phyloP scores from a whole-genome alignment of 1,140 invertebrate genomes.

The Sycobia sp. region DNA sequence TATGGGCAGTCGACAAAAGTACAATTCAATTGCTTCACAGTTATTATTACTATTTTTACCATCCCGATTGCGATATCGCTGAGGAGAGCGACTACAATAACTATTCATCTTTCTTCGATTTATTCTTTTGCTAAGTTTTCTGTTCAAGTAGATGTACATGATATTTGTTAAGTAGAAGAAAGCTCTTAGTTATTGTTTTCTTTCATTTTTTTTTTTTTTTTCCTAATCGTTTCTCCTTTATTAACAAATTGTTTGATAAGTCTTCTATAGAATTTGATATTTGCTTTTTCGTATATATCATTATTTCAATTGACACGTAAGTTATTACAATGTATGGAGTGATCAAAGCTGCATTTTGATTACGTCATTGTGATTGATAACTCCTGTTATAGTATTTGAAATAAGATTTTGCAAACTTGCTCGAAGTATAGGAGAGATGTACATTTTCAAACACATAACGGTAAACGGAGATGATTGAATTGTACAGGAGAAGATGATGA shows the following conservation, averaged over 20 bases:
- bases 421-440: conserved; percentile 1
- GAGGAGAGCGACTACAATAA: too few species aligned
- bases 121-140: conserved; percentile 28
- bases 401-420: conserved; percentile 8
- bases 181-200: conserved; percentile 23
- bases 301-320: conserved; percentile 21
- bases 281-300: conserved; percentile 10
- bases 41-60: too few species aligned
- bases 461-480: too few species aligned
- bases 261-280: conserved; percentile 3
- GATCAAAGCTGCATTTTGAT: conserved; percentile 36
- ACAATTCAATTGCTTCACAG: too few species aligned
- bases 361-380: conserved; percentile 20
- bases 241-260: conserved; percentile 25
- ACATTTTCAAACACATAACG: conserved; percentile 11
- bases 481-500: too few species aligned
- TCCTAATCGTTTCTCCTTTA: conserved; percentile 20
- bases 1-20: too few species aligned
- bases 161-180: conserved; percentile 25
- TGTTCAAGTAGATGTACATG: conserved; percentile 19
- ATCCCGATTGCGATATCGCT: too few species aligned
- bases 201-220: conserved; percentile 32
- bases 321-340: conserved; percentile 23
- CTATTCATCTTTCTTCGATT: conserved; percentile 22
- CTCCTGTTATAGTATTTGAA: conserved; percentile 16